Evolutionary conservation across 2,113 vertebrate species (phyloP), one percentile per base, ranked within the genome.

Genomic region (Nothocercus julius): DNA sequence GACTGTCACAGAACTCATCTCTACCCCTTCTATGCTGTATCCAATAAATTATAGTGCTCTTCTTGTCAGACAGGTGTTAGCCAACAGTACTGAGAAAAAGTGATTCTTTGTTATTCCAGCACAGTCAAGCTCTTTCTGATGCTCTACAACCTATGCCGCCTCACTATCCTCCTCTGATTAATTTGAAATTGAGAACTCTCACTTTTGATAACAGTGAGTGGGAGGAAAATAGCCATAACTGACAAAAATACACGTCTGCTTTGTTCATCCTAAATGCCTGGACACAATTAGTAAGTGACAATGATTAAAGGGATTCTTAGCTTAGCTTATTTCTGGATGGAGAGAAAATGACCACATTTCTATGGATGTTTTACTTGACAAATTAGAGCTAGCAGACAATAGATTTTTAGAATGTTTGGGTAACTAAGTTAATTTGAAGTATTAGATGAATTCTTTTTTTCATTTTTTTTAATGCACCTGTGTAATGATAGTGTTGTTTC

Each of bases 211-310:
- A 88, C 76, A 34, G 47, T 73, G 58, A 73, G 47, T 30, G 7
- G n/a, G 13, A 13, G 51, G 58, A 22, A 54, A 34, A 79, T 66
- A 72, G 8, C 54, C 0, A 0, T 36, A 82, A 74, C 6, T 20
- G 47, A 73, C 49, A 8, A 7, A 13, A 44, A 63, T 44, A 28
- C 3, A 0, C 0, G 2, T 11, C 2, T 30, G 5, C 30, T 81
- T 34, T 51, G 32, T 59, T 61, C 25, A n/a, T 74, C 64, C 19
- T 53, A 75, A 90, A 58, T 74, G 6, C 1, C 25, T 62, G 32
- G 22, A 58, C 9, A 75, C 28, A 74, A 34, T 62, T 74, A 47
- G 3, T 66, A 34, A 70, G 40, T 42, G 22, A 59, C 7, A 75
- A 21, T 11, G 36, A 58, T 14, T 70, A 62, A 73, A 74, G 5